These are phyloP conservation scores for Morpho achilles DNA, from an alignment of 2,888 invertebrate genomes.

Conservation along the genomic window DNA sequence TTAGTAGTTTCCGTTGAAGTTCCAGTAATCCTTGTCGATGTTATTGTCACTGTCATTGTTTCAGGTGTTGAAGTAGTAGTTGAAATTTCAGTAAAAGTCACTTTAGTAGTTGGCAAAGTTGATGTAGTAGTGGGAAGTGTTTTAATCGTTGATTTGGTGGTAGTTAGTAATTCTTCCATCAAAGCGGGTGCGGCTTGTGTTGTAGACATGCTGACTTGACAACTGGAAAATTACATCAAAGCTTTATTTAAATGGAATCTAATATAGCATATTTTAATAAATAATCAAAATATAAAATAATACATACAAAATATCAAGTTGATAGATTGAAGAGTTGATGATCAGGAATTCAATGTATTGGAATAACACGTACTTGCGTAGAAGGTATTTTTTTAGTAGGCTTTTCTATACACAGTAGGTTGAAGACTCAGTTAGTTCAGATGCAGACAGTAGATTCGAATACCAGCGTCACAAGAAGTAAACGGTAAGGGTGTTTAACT, in stretches of 20 bases:
- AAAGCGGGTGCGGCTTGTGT: slow-evolving; percentile 43
- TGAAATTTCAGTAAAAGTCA: slow-evolving; percentile 22
- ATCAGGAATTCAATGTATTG: no score
- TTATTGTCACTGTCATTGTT: slow-evolving; percentile 19
- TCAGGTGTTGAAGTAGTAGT: slow-evolving; percentile 23
- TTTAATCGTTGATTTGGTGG: slow-evolving; percentile 42
- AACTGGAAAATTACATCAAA: slow-evolving; percentile 55
- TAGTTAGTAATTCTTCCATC: slow-evolving; percentile 61
- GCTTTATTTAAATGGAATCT: not conserved
- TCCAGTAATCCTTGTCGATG: slow-evolving; percentile 20
- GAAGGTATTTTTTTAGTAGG: no score
- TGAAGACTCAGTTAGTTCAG: no score
- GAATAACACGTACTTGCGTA: no score
- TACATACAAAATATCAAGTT: no score
- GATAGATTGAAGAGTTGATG: no score
- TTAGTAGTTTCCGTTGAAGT: slow-evolving; percentile 19
- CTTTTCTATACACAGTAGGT: no score
- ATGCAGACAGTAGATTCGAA: no score
- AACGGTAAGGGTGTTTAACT: no score
- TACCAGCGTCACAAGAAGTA: no score
- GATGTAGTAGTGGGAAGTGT: slow-evolving; percentile 38
- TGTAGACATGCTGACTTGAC: slow-evolving; percentile 56
- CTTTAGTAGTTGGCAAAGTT: slow-evolving; percentile 35
- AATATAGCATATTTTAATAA: no score
- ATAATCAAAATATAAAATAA: no score